Conservation (phyloP, 2,113 vertebrate genomes). For the Zosterops borbonicus region DNA sequence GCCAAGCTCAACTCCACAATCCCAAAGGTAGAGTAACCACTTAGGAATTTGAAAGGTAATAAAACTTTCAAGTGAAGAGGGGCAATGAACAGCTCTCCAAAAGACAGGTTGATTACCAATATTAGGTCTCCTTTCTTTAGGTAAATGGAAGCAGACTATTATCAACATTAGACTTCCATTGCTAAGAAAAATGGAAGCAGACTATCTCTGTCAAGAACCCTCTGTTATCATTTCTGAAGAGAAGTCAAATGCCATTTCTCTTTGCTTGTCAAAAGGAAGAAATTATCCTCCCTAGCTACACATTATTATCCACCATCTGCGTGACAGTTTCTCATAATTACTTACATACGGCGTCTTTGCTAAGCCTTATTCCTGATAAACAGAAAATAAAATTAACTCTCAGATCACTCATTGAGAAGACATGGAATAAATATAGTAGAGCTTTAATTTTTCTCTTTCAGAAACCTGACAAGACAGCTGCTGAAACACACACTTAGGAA, state of each 20-base stretch:
- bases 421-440: slow-evolving; percentile 71
- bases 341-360: slow-evolving; percentile 67
- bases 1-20: not conserved
- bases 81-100: not conserved
- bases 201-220: slow-evolving; percentile 21
- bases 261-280: slow-evolving; percentile 71
- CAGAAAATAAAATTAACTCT: slow-evolving; percentile 81
- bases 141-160: slow-evolving; percentile 54
- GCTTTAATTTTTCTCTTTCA: slow-evolving; percentile 72
- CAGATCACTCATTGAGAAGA: slow-evolving; percentile 64
- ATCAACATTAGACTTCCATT: slow-evolving; percentile 19
- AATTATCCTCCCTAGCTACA: slow-evolving; percentile 68
- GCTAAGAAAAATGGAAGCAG: slow-evolving; percentile 44
- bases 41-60: slow-evolving; percentile 29
- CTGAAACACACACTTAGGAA: slow-evolving; percentile 49
- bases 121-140: slow-evolving; percentile 23
- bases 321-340: slow-evolving; percentile 71
- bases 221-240: slow-evolving; percentile 60
- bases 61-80: not conserved
- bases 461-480: slow-evolving; percentile 75
- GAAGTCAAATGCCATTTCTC: slow-evolving; percentile 69
- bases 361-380: slow-evolving; percentile 75
- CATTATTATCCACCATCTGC: slow-evolving; percentile 75
- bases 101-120: slow-evolving; percentile 52
- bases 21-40: not conserved